Conservation (phyloP, 2,113 vertebrate genomes). For the Pelobates fuscus region DNA sequence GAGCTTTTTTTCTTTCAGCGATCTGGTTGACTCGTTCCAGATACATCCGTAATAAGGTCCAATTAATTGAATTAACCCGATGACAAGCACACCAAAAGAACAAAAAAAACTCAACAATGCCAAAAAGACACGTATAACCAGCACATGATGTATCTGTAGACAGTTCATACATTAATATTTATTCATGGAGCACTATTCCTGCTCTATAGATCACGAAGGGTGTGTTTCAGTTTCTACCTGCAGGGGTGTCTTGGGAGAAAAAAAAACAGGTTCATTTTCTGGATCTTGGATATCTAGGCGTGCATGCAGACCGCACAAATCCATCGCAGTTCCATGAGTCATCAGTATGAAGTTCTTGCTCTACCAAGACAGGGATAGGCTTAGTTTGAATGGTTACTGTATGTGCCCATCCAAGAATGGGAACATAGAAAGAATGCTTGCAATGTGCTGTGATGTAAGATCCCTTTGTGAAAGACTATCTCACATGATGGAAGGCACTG, state of each 20-base stretch:
- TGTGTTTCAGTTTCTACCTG: too few relatives aligned
- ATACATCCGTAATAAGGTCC: not conserved
- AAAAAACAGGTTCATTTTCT: too few relatives aligned
- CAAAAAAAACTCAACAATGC: too few relatives aligned
- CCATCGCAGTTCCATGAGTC: not conserved
- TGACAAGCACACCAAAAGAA: too few relatives aligned
- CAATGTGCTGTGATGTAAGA: not conserved
- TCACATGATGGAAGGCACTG: not conserved
- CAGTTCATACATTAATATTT: too few relatives aligned
- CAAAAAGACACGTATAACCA: too few relatives aligned
- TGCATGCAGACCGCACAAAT: not conserved
- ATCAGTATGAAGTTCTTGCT: not conserved
- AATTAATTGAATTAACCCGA: too few relatives aligned
- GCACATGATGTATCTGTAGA: too few relatives aligned
- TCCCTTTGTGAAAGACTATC: not conserved
- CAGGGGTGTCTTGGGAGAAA: too few relatives aligned
- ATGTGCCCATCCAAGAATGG: not conserved
- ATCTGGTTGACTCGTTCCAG: slow-evolving; percentile 23
- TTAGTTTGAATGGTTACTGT: not conserved
- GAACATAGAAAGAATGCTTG: slow-evolving; percentile 5
- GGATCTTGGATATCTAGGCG: too few relatives aligned
- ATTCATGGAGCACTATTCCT: too few relatives aligned
- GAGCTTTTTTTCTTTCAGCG: slow-evolving; percentile 14
- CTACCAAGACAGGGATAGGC: not conserved
- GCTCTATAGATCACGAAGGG: too few relatives aligned